phyloP scores from a whole-genome alignment of 2,888 invertebrate species.

The Parnassius apollo region DNA sequence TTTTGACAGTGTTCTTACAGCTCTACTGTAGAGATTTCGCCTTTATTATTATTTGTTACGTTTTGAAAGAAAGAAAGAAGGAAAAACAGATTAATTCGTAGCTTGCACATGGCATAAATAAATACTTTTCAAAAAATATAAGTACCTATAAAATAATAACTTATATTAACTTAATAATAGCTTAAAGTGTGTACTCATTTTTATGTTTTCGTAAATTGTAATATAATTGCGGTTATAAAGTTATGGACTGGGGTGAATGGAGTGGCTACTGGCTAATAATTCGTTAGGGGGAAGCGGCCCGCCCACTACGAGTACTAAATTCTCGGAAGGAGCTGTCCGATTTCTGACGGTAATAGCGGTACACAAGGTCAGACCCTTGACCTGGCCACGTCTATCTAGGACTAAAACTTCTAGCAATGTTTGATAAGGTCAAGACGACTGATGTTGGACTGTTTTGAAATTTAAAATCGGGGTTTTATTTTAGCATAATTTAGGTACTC shows the following conservation, averaged over 20 bases:
- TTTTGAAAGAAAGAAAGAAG: not conserved
- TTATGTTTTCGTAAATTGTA: constrained; percentile 6
- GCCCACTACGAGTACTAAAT: constrained; percentile 1
- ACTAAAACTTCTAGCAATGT: constrained; percentile 41
- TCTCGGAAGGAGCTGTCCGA: constrained; percentile 39
- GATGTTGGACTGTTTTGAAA: constrained; percentile 27
- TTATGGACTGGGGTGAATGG: constrained; percentile 9
- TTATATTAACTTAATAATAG: too few species aligned
- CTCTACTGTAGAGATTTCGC: too few species aligned
- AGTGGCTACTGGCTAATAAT: constrained; percentile 1
- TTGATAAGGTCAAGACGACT: constrained; percentile 49
- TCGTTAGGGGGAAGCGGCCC: constrained; percentile 12
- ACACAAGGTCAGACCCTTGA: constrained; percentile 95
- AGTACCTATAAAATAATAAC: too few species aligned
- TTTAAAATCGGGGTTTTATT: not conserved
- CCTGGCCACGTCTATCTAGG: constrained; percentile 74
- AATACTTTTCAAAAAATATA: too few species aligned
- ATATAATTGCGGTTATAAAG: constrained; percentile 14
- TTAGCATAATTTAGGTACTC: not conserved
- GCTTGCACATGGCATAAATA: too few species aligned
- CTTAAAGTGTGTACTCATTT: too few species aligned
- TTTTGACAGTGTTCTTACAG: too few species aligned
- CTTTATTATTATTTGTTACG: too few species aligned
- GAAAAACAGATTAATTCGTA: too few species aligned
- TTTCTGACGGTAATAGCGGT: constrained; percentile 88